Conservation (phyloP, 2,797 vertebrate species). For the Monodelphis domestica region DNA sequence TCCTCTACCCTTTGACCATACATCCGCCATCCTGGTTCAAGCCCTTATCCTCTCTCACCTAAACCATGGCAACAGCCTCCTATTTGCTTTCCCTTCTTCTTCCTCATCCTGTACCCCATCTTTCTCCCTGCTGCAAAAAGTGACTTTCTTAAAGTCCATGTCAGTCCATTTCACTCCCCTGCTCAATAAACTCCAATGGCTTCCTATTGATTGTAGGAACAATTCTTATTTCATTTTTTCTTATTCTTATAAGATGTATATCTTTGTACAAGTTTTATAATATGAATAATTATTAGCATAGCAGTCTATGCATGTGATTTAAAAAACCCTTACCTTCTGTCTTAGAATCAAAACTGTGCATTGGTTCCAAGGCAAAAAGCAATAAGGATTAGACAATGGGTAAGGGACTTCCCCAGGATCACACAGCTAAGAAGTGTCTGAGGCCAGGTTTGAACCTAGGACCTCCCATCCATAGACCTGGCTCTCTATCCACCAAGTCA, state of each 20-base stretch:
- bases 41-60: background rate
- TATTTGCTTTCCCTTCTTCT: background rate
- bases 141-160: background rate
- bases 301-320: too few relatives aligned
- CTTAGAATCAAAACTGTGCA: too few relatives aligned
- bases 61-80: background rate
- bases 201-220: background rate
- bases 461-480: too few relatives aligned
- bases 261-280: background rate
- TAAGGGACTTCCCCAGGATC: too few relatives aligned
- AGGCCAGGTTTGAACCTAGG: too few relatives aligned
- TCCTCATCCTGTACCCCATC: background rate
- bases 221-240: background rate
- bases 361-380: too few relatives aligned
- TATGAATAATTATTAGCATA: background rate
- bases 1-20: background rate
- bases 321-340: too few relatives aligned
- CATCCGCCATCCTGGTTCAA: background rate
- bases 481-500: too few relatives aligned
- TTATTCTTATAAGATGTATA: background rate
- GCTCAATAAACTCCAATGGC: background rate
- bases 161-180: background rate
- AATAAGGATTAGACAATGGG: too few relatives aligned
- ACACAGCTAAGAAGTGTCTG: too few relatives aligned
- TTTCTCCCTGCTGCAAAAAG: background rate